These are phyloP conservation scores for Drosophila pseudoobscura DNA, from an alignment of 1,140 invertebrate species.

Conservation along the genomic window DNA sequence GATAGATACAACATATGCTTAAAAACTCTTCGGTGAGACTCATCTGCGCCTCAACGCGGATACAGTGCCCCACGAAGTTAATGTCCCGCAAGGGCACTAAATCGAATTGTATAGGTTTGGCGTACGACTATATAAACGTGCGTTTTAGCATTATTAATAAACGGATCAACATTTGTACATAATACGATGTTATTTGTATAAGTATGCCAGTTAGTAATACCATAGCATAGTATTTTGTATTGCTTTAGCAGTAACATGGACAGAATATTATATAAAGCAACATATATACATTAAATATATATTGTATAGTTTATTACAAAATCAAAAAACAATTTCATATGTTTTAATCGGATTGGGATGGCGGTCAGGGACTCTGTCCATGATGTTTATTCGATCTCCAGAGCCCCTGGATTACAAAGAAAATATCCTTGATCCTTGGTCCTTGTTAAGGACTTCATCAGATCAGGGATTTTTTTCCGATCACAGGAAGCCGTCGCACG, in stretches of 20 bases:
- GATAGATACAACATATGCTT: conserved; percentile 7
- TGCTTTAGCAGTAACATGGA: conserved; percentile 53
- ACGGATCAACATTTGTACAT: conserved; percentile 42
- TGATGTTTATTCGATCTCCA: too few relatives aligned
- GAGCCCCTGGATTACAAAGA: too few relatives aligned
- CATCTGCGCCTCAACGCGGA: too few relatives aligned
- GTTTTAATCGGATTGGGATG: too few relatives aligned
- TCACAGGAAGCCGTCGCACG: too few relatives aligned
- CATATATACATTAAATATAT: conserved; percentile 45
- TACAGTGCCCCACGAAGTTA: too few relatives aligned
- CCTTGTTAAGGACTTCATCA: too few relatives aligned
- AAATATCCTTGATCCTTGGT: too few relatives aligned
- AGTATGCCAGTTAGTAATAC: conserved; percentile 57
- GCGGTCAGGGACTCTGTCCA: too few relatives aligned
- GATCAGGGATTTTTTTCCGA: too few relatives aligned
- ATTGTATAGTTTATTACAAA: conserved; percentile 37
- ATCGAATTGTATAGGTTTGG: conserved; percentile 20
- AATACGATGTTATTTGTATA: conserved; percentile 37
- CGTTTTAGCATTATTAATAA: conserved; percentile 63
- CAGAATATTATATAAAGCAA: conserved; percentile 34
- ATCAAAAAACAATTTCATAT: not conserved
- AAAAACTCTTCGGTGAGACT: not conserved
- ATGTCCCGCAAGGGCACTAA: not conserved
- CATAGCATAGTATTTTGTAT: conserved; percentile 66
- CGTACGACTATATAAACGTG: conserved; percentile 45